A percentile compares a stretch with the other conserved stretches of the same genome.
Conservation (phyloP, 2,113 vertebrate genomes). For the Lathamus discolor region DNA sequence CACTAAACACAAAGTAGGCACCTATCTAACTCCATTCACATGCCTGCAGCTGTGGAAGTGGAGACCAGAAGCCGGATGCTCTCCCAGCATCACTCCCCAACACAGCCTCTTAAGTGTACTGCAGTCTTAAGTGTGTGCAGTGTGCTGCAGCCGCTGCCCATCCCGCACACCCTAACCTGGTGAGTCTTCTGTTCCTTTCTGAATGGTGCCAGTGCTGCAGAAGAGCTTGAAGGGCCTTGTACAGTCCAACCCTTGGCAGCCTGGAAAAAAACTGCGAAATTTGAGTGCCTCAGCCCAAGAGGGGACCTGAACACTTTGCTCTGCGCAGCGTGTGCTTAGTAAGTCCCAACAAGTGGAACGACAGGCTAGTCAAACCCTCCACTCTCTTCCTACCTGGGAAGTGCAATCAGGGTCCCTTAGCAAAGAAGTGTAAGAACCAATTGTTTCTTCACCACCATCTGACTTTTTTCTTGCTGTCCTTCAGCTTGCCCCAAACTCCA, state of each 20-base stretch:
- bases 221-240: neutral
- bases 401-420: neutral
- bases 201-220: neutral
- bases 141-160: neutral
- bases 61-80: neutral
- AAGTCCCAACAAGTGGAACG: rapidly evolving
- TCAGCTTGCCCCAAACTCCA: neutral
- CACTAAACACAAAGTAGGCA: neutral
- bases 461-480: neutral
- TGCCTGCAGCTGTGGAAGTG: neutral
- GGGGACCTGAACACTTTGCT: neutral
- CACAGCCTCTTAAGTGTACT: neutral
- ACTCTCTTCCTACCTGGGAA: neutral
- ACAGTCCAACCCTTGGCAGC: neutral
- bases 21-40: rapidly evolving
- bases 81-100: neutral
- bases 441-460: neutral
- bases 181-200: neutral
- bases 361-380: neutral
- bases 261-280: neutral
- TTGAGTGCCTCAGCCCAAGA: neutral
- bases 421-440: neutral
- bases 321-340: rapidly evolving
- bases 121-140: no score
- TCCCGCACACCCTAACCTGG: neutral